Percentiles rank a stretch among this genome's conserved stretches.
phyloP scores from a whole-genome alignment of 2,797 vertebrate genomes.

The Esox lucius region DNA sequence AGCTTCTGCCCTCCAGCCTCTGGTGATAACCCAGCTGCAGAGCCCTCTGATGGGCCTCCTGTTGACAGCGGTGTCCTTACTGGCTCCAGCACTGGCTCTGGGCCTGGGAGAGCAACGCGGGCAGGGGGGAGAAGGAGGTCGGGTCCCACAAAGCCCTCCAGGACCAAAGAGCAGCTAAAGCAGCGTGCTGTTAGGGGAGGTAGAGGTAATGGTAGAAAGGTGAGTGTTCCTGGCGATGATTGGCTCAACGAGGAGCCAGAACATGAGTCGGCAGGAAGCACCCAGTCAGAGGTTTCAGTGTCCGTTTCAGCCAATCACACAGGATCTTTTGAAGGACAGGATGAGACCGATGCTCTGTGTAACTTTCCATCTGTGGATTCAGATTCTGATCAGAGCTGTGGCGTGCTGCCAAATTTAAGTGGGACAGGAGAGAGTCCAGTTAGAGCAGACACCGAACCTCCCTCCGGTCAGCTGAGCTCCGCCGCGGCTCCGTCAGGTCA shows the following conservation, averaged over 20 bases:
- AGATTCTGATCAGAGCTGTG: background rate
- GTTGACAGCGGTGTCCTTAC: background rate
- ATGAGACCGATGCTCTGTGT: background rate
- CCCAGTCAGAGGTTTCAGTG: background rate
- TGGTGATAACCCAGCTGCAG: background rate
- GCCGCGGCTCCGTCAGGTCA: no score
- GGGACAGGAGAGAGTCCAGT: constrained; percentile 12
- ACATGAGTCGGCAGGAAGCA: constrained; percentile 10
- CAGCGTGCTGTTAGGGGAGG: background rate
- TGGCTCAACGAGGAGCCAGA: constrained; percentile 1
- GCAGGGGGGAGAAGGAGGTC: background rate
- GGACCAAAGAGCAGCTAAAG: background rate
- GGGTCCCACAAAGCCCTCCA: background rate
- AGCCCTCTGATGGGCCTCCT: constrained; percentile 5
- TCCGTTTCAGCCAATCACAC: background rate
- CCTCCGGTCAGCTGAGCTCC: no score
- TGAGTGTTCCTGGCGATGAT: constrained; percentile 20
- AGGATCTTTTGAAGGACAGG: constrained; percentile 4
- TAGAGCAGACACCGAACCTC: background rate
- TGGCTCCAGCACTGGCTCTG: background rate
- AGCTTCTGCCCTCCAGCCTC: constrained; percentile 12
- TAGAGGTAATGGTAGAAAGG: constrained; percentile 40
- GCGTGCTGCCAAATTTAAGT: background rate
- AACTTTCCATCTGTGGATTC: constrained; percentile 2
- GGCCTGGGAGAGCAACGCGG: background rate